phyloP scores from a whole-genome alignment of 2,113 vertebrate species.

The Pseudopipra pipra region DNA sequence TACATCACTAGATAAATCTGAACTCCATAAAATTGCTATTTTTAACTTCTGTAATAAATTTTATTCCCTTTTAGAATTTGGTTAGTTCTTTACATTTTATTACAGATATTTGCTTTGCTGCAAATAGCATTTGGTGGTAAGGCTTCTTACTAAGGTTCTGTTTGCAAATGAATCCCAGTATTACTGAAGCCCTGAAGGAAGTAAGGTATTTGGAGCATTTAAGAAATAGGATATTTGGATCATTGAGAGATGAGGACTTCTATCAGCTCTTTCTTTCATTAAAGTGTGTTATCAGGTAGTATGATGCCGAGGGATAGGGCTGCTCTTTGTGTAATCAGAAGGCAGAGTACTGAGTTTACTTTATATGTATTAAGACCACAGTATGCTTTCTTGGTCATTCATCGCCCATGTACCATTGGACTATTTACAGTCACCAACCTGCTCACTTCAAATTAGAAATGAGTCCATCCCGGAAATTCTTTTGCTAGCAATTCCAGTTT shows the following conservation, averaged over 20 bases:
- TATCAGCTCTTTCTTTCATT: background rate
- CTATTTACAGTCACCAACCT: background rate
- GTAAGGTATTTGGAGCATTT: background rate
- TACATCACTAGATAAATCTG: background rate
- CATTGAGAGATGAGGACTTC: background rate
- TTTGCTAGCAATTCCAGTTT: background rate
- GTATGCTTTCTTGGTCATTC: background rate
- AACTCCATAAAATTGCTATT: background rate
- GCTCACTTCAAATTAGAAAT: background rate
- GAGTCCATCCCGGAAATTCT: background rate
- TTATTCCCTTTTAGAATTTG: background rate
- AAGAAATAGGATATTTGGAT: background rate
- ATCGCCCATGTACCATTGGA: background rate
- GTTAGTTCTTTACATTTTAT: background rate
- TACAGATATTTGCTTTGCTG: conserved; percentile 1
- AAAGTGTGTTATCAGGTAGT: background rate
- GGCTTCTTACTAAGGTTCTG: background rate
- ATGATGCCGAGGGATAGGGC: background rate
- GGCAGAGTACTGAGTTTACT: background rate
- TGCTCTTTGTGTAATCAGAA: background rate
- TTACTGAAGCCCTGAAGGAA: background rate
- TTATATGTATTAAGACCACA: background rate
- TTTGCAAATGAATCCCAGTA: conserved; percentile 12
- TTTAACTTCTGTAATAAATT: background rate
- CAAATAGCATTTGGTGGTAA: background rate